phyloP scores from a whole-genome alignment of 2,113 vertebrate genomes.

The Riparia riparia region DNA sequence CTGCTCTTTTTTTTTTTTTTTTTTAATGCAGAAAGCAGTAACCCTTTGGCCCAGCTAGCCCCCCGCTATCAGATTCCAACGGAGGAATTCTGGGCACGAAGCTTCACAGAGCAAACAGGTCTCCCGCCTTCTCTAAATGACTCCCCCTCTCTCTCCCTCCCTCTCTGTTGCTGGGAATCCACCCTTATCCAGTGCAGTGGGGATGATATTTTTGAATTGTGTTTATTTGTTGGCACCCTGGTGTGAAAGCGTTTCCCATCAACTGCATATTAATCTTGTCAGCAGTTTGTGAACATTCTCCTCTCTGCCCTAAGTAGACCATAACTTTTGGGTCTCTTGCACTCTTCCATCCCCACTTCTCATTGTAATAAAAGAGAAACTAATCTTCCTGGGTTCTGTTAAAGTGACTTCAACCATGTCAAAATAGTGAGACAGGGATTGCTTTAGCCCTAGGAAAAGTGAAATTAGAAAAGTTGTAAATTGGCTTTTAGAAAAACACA shows the following conservation, averaged over 20 bases:
- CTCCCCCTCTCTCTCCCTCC: neutral
- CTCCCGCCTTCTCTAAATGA: neutral
- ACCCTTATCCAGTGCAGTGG: slow-evolving; percentile 40
- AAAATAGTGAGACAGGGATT: neutral
- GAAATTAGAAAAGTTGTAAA: neutral
- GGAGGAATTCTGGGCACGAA: slow-evolving; percentile 81
- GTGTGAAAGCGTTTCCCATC: slow-evolving; percentile 88
- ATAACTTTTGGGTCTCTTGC: slow-evolving; percentile 60
- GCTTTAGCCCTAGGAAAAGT: neutral
- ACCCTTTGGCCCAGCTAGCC: neutral
- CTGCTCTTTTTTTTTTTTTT: neutral
- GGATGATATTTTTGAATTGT: slow-evolving; percentile 86
- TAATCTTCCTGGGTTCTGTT: neutral
- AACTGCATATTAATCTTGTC: slow-evolving; percentile 95
- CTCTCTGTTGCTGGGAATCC: slow-evolving; percentile 52
- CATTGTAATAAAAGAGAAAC: slow-evolving; percentile 26
- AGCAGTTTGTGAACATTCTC: slow-evolving; percentile 77
- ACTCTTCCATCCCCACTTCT: slow-evolving; percentile 35
- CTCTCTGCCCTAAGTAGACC: slow-evolving; percentile 72
- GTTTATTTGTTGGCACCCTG: slow-evolving; percentile 96
- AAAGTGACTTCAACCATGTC: neutral
- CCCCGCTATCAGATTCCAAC: slow-evolving; percentile 13
- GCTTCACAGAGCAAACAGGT: slow-evolving; percentile 54
- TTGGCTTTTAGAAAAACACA: neutral
- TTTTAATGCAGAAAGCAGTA: slow-evolving; percentile 41